Percentiles rank a stretch among this genome's conserved stretches.
These are phyloP conservation scores for Agrilus planipennis DNA, from an alignment of 1,140 invertebrate species.

Conservation along the genomic window DNA sequence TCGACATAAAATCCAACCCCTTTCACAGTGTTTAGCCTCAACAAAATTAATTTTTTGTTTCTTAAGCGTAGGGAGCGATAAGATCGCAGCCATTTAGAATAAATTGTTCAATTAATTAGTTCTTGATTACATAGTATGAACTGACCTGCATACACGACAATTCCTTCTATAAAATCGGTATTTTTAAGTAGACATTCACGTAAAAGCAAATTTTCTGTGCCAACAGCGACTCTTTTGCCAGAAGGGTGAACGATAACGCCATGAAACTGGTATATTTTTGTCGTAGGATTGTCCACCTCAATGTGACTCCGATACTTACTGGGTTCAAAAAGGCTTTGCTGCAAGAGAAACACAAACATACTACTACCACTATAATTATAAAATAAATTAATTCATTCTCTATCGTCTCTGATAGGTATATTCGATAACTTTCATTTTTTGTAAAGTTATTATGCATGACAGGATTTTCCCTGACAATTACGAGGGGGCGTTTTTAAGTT, in stretches of 20 bases:
- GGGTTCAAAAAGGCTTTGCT: slow-evolving; percentile 60
- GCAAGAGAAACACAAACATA: slow-evolving; percentile 16
- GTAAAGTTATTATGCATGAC: too few relatives aligned
- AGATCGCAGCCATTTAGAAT: too few relatives aligned
- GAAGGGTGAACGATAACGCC: slow-evolving; percentile 77
- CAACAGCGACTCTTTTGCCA: slow-evolving; percentile 68
- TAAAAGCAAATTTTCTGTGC: slow-evolving; percentile 86
- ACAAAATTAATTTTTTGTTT: too few relatives aligned
- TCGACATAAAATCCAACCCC: slow-evolving; percentile 11
- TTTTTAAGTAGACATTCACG: slow-evolving; percentile 92
- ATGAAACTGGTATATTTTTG: slow-evolving; percentile 91
- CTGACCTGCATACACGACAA: slow-evolving; percentile 90
- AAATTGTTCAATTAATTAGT: slow-evolving; percentile 3
- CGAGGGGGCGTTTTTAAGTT: too few relatives aligned
- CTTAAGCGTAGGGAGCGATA: too few relatives aligned
- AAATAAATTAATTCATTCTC: too few relatives aligned
- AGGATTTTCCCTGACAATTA: too few relatives aligned
- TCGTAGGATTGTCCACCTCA: slow-evolving; percentile 87
- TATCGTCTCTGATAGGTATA: too few relatives aligned
- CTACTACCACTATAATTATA: slow-evolving; percentile 3
- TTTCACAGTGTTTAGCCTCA: too few relatives aligned
- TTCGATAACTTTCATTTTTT: too few relatives aligned
- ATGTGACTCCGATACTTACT: slow-evolving; percentile 71
- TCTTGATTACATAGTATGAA: not conserved
- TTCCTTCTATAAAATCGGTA: slow-evolving; percentile 86